A percentile compares a stretch with the other conserved stretches of the same genome.
Conservation (phyloP, 2,797 vertebrate genomes). For the Peromyscus aztecus region DNA sequence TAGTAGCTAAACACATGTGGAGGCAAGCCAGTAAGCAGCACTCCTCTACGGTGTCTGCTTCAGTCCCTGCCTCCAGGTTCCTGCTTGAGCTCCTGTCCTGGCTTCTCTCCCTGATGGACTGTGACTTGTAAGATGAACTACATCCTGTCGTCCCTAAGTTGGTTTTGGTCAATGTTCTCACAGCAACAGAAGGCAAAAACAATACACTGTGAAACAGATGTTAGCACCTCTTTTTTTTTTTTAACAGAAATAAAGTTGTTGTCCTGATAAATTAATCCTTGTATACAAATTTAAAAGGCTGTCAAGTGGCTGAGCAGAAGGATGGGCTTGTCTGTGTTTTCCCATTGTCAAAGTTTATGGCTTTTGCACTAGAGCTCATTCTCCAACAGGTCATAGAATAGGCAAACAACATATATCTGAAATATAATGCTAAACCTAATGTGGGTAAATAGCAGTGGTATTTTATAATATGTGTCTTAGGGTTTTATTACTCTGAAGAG, state of each 20-base stretch:
- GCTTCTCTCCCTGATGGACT: not conserved
- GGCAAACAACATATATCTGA: not conserved
- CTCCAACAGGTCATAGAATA: not conserved
- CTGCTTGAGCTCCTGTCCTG: not conserved
- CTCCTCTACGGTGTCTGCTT: not conserved
- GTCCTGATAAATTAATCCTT: not conserved
- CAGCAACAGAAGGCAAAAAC: not conserved
- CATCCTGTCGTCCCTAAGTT: not conserved
- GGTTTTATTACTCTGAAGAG: not conserved
- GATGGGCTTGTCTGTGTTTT: not conserved
- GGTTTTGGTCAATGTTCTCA: not conserved
- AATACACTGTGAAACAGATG: not conserved
- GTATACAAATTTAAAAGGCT: slow-evolving; percentile 18
- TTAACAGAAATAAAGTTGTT: slow-evolving; percentile 14
- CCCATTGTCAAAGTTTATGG: not conserved
- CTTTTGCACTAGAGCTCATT: not conserved
- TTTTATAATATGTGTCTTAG: slow-evolving; percentile 38
- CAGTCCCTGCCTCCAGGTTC: too few relatives aligned
- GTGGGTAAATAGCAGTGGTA: not conserved
- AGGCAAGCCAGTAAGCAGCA: not conserved
- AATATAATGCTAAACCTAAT: slow-evolving; percentile 9
- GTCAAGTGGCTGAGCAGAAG: not conserved
- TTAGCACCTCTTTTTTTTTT: not conserved
- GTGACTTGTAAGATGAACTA: not conserved
- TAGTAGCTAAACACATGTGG: not conserved